phyloP scores from a whole-genome alignment of 2,888 invertebrate species.

The Zelleria hepariella region DNA sequence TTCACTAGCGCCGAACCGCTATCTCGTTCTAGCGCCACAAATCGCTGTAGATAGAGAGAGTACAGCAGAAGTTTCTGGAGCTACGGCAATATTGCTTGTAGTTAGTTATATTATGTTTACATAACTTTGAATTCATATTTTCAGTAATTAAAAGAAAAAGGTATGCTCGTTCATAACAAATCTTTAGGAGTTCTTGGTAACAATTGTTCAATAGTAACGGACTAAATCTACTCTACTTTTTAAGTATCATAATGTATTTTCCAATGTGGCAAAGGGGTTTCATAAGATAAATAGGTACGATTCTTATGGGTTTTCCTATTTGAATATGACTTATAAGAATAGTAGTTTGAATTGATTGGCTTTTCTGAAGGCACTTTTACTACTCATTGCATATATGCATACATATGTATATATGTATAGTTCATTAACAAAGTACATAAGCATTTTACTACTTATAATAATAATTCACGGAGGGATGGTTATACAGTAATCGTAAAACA shows the following conservation, averaged over 20 bases:
- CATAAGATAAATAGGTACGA: too few species aligned
- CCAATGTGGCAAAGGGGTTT: too few species aligned
- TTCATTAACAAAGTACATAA: neutral
- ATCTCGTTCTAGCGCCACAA: conserved; percentile 49
- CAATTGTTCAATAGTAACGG: too few species aligned
- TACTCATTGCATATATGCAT: too few species aligned
- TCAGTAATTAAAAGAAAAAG: neutral
- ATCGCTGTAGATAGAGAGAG: conserved; percentile 10
- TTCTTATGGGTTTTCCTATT: too few species aligned
- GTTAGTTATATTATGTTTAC: neutral
- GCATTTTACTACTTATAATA: neutral
- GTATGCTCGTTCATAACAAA: neutral
- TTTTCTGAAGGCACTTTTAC: too few species aligned
- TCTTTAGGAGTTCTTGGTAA: neutral
- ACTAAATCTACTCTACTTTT: too few species aligned
- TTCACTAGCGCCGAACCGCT: conserved; percentile 37
- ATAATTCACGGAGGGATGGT: neutral
- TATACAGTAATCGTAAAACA: conserved; percentile 3
- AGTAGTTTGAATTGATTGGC: too few species aligned
- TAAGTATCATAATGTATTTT: too few species aligned
- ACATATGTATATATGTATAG: too few species aligned
- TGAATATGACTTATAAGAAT: too few species aligned
- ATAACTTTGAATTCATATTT: neutral
- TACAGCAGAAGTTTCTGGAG: conserved; percentile 29
- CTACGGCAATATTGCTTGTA: neutral